Percentiles rank a stretch among this genome's conserved stretches.
Conservation (phyloP, 2,888 invertebrate genomes). For the Microplitis manilae region DNA sequence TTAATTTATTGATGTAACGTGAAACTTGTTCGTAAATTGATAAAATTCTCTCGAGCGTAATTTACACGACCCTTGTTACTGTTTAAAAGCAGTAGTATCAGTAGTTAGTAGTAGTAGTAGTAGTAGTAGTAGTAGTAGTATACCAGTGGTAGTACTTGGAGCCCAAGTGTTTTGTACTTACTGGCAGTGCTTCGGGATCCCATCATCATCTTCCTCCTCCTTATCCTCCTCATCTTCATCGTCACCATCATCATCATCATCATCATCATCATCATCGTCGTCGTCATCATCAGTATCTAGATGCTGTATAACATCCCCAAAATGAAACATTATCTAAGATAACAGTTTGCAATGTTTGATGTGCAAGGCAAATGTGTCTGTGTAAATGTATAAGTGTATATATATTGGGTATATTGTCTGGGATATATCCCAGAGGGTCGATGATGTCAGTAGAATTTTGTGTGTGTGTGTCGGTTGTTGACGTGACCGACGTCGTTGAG, state of each 20-base stretch:
- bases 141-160: not conserved
- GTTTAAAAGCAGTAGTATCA: not conserved
- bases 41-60: not conserved
- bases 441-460: not conserved
- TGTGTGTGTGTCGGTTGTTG: not conserved
- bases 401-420: not conserved
- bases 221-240: not conserved
- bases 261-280: not conserved
- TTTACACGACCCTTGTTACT: not conserved
- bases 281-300: not conserved
- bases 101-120: not conserved
- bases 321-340: not conserved
- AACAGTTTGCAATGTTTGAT: not conserved
- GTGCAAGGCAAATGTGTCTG: not conserved
- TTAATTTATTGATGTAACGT: not conserved
- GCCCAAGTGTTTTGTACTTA: conserved; percentile 10
- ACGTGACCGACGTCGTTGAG: conserved; percentile 29
- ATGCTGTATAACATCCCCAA: not conserved
- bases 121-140: not conserved
- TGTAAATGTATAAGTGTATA: not conserved
- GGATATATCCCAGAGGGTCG: not conserved
- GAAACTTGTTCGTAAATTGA: not conserved
- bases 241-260: not conserved
- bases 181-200: conserved; percentile 2
- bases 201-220: not conserved